phyloP scores from a whole-genome alignment of 2,888 invertebrate species.

The Coelogynopora nodosa region DNA sequence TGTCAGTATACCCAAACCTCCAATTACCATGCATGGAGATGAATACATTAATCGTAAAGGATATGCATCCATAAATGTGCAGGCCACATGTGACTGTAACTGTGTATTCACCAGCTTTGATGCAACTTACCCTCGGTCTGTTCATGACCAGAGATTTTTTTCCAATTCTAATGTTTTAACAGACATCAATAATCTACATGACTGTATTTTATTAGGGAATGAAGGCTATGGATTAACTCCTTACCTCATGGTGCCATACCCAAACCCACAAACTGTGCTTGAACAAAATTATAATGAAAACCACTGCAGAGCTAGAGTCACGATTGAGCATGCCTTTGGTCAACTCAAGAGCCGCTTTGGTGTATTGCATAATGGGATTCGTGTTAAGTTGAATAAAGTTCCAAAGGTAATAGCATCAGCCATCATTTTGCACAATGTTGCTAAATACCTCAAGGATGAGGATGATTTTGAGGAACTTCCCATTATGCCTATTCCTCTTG shows the following conservation, averaged over 20 bases:
- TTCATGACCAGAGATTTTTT: constrained; percentile 32
- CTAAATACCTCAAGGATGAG: constrained; percentile 33
- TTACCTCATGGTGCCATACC: constrained; percentile 21
- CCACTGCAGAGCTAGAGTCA: background rate
- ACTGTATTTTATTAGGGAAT: constrained; percentile 23
- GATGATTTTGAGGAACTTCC: constrained; percentile 18
- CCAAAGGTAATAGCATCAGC: background rate
- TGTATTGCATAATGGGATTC: background rate
- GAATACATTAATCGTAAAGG: constrained; percentile 9
- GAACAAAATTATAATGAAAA: constrained; percentile 20
- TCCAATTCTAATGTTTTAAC: constrained; percentile 1
- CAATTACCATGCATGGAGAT: background rate
- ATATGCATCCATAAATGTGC: background rate
- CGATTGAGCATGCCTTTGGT: constrained; percentile 30
- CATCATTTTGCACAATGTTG: constrained; percentile 33
- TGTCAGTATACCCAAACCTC: background rate
- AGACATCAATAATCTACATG: background rate
- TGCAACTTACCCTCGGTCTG: constrained; percentile 33
- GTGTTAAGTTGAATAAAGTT: constrained; percentile 26
- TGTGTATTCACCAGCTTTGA: constrained; percentile 11
- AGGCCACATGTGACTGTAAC: background rate
- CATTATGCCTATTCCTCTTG: background rate
- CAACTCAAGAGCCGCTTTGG: constrained; percentile 32
- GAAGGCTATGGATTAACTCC: constrained; percentile 9
- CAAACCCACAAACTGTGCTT: background rate